A percentile compares a stretch with the other conserved stretches of the same genome.
These are phyloP conservation scores for Pelodiscus sinensis DNA, from an alignment of 2,113 vertebrate genomes.

Conservation along the genomic window DNA sequence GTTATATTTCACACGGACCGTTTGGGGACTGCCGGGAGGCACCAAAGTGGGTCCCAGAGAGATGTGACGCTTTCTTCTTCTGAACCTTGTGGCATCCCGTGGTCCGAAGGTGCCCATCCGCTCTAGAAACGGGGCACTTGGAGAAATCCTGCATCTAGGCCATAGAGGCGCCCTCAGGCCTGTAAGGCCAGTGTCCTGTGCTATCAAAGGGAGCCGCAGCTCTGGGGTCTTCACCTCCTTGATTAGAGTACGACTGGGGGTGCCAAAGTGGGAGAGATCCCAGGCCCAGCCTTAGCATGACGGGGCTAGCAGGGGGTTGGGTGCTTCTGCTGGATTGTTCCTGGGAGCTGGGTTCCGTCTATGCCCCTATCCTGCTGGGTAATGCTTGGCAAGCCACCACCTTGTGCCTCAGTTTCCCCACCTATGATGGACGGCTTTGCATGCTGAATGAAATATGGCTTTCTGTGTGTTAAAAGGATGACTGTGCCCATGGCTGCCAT, in stretches of 20 bases:
- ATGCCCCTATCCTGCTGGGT: not conserved
- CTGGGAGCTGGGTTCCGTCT: not conserved
- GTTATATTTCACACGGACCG: not conserved
- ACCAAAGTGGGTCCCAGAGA: not conserved
- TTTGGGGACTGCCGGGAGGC: not conserved
- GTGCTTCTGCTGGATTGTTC: not conserved
- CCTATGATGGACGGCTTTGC: not conserved
- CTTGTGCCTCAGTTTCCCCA: not conserved
- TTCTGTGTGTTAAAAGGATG: not conserved
- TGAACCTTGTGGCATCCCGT: not conserved
- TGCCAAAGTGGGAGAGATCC: not conserved
- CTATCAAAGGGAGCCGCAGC: not conserved
- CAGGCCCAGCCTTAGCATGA: not conserved
- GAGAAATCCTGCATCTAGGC: not conserved
- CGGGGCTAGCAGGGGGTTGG: too few species aligned
- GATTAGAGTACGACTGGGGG: not conserved
- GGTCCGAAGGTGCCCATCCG: accelerated
- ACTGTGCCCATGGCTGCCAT: not conserved
- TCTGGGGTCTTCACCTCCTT: not conserved
- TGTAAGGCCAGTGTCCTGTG: not conserved
- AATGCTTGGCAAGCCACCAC: not conserved
- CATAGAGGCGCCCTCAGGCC: not conserved
- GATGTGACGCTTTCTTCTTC: not conserved
- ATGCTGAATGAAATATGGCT: not conserved
- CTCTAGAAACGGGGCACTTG: not conserved